These are phyloP conservation scores for Riparia riparia DNA, from an alignment of 2,113 vertebrate genomes.

Conservation along the genomic window DNA sequence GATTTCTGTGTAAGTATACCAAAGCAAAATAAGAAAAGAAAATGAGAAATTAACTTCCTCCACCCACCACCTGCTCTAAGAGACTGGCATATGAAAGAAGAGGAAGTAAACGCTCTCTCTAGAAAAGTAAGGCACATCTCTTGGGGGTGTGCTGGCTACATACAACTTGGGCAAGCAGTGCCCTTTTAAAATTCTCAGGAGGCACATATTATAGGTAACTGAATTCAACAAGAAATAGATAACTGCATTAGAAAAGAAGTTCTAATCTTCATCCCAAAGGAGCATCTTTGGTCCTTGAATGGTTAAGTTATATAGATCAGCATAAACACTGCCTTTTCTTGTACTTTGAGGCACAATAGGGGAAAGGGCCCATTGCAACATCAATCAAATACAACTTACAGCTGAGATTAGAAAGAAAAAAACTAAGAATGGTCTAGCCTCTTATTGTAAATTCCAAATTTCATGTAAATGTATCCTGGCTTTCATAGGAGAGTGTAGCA, in stretches of 20 bases:
- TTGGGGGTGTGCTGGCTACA: not conserved
- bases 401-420: not conserved
- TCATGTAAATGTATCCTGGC: not conserved
- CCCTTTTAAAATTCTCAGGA: not conserved
- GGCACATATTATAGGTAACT: not conserved
- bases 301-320: not conserved
- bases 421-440: not conserved
- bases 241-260: not conserved
- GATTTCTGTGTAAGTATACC: not conserved
- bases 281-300: not conserved
- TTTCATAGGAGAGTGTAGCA: not conserved
- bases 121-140: not conserved
- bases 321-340: not conserved
- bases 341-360: not conserved
- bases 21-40: not conserved
- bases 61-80: not conserved
- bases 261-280: not conserved
- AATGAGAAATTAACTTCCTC: not conserved
- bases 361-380: not conserved
- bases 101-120: not conserved
- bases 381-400: not conserved
- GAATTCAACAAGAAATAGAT: not conserved
- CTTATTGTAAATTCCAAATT: not conserved
- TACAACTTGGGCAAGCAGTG: fast-evolving
- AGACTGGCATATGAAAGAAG: not conserved